Base-by-base conservation (phyloP, 2,113 vertebrate genomes). In the Dunckerocampus dactyliophorus region DNA sequence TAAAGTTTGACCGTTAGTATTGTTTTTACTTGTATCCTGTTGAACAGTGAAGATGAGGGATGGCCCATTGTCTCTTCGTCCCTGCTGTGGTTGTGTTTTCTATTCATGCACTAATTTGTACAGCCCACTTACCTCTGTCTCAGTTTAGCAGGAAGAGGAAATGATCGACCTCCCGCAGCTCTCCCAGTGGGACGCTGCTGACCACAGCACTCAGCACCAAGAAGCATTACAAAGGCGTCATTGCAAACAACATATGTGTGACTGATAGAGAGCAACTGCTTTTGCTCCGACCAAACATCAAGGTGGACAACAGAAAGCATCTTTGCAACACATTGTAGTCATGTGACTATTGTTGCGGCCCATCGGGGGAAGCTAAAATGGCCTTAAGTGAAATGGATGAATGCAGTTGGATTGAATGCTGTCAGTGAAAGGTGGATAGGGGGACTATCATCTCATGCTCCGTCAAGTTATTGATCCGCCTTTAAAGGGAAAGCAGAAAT, bases 101-200 rank as follows among this genome's bases (percentile, higher is more conserved):
- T 65, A 81, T 90, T 90, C 83, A 86, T 72, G 69, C 57, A 77
- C 80, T 88, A 89, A 89, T 89, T 86, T 78, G 67, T 86, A 78
- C 78, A 75, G 71, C 74, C 76, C 81, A 60, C 64, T 80, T 53
- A 65, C 66, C 72, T 76, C 71, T 79, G 77, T 12, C 49, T 74
- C 72, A 67, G 58, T 50, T 67, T 43, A 76, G 82, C 68, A 59
- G 77, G 59, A 80, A 77, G 69, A 85, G 83, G 83, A 86, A 86
- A 68, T 80, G 74, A 82, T 77, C 63, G 55, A 72, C 74, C 81
- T 76, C 83, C 83, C 47, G 0, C 62, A 67, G 87, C 73, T 82
- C 37, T 49, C 82, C 82, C 80, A 60, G 82, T 76, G 84, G 83
- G 84, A 82, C 74, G 37, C 60, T 59, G 80, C 82, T 77, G 82